phyloP scores from a whole-genome alignment of 2,888 invertebrate species.

The Halictus quadricinctus region DNA sequence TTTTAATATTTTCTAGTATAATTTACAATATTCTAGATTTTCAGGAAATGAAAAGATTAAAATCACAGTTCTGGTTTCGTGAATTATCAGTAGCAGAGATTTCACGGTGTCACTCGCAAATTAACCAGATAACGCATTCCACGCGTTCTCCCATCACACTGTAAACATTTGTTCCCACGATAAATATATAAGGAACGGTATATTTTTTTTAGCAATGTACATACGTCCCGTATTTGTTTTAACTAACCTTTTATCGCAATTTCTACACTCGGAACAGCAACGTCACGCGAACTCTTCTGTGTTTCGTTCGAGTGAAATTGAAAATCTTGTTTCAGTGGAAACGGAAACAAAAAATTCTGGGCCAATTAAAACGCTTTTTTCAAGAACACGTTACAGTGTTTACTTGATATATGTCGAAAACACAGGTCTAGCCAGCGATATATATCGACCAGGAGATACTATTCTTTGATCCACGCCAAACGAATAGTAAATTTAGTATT shows the following conservation, averaged over 20 bases:
- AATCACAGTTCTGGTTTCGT: neutral
- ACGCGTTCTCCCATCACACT: constrained; percentile 7
- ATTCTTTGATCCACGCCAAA: too few species aligned
- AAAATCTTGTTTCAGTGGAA: neutral
- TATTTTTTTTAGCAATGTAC: neutral
- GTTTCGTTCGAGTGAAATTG: neutral
- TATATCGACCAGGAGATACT: too few species aligned
- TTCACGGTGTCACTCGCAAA: constrained; percentile 21
- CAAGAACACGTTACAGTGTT: neutral
- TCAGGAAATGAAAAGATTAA: neutral
- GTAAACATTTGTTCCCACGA: constrained; percentile 37
- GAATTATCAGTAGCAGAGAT: constrained; percentile 5
- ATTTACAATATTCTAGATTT: neutral
- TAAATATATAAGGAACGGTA: constrained; percentile 18
- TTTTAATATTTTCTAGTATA: too few species aligned
- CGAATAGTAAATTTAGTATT: neutral
- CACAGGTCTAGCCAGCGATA: too few species aligned
- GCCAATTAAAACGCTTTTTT: neutral
- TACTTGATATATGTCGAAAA: too few species aligned
- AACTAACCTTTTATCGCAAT: neutral
- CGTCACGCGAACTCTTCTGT: neutral
- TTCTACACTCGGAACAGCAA: neutral
- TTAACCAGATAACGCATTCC: constrained; percentile 40
- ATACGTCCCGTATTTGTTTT: neutral
- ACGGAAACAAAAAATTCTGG: neutral